A percentile compares a stretch with the other conserved stretches of the same genome.
phyloP scores from a whole-genome alignment of 2,888 invertebrate genomes.

The Didymodactylos carnosus region DNA sequence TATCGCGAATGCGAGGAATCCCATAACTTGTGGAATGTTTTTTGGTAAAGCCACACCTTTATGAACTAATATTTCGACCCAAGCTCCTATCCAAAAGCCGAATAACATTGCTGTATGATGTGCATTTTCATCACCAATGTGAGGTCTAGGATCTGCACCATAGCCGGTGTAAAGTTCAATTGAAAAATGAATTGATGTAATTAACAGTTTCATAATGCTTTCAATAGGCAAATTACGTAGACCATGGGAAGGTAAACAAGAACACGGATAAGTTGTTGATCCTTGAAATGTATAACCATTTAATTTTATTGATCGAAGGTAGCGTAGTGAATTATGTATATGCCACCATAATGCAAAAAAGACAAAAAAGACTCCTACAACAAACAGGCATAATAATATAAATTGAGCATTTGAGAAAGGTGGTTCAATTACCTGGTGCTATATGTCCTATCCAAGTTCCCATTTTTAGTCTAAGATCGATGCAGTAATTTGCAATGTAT shows the following conservation, averaged over 20 bases:
- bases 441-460: neutral
- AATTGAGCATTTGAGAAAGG: too few relatives aligned
- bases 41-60: constrained; percentile 10
- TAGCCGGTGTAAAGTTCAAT: neutral
- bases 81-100: constrained; percentile 5
- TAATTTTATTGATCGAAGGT: neutral
- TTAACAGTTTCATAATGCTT: neutral
- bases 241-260: neutral
- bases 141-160: neutral
- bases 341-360: neutral
- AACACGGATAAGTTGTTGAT: neutral
- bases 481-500: too few relatives aligned
- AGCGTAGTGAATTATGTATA: neutral
- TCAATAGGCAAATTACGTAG: neutral
- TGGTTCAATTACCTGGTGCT: neutral
- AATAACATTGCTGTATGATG: constrained; percentile 12
- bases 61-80: constrained; percentile 12
- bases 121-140: constrained; percentile 1
- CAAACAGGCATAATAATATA: too few relatives aligned
- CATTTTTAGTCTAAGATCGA: too few relatives aligned
- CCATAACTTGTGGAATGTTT: constrained; percentile 29
- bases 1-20: constrained; percentile 32
- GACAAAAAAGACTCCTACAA: neutral
- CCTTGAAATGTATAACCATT: neutral
- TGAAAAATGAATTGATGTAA: constrained; percentile 3